Conservation (phyloP, 2,888 invertebrate genomes). For the Melieria omissa region DNA sequence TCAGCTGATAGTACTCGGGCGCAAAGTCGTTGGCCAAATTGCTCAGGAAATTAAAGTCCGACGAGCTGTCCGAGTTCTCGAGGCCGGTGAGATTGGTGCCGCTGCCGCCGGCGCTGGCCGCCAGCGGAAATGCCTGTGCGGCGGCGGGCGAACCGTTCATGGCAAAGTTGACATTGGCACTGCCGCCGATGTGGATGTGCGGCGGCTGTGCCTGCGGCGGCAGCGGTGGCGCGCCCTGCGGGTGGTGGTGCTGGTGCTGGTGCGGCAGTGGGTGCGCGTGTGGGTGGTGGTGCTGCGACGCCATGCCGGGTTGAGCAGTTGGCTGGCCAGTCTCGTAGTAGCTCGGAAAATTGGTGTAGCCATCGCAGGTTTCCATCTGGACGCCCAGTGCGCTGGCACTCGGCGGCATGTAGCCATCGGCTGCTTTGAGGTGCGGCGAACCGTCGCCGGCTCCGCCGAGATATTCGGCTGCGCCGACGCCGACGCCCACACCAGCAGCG, state of each 20-base stretch:
- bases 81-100: constrained; percentile 74
- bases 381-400: constrained; percentile 56
- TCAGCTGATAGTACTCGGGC: constrained; percentile 83
- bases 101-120: constrained; percentile 51
- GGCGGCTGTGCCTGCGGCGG: constrained; percentile 19
- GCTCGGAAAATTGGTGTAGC: constrained; percentile 56
- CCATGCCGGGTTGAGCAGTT: constrained; percentile 68
- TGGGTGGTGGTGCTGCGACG: constrained; percentile 69
- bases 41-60: constrained; percentile 93
- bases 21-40: constrained; percentile 93
- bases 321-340: constrained; percentile 61
- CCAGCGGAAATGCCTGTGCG: constrained; percentile 46
- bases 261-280: constrained; percentile 68
- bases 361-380: constrained; percentile 63
- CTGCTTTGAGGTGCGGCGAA: constrained; percentile 41
- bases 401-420: constrained; percentile 43
- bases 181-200: constrained; percentile 38
- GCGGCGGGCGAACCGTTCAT: constrained; percentile 38
- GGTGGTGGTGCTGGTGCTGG: constrained; percentile 42
- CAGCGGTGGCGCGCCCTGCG: constrained; percentile 8
- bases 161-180: constrained; percentile 23
- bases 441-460: constrained; percentile 43
- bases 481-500: constrained; percentile 9
- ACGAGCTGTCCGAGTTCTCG: constrained; percentile 91
- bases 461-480: neutral